phyloP scores from a whole-genome alignment of 2,797 vertebrate species.

The Acanthurus lineatus region DNA sequence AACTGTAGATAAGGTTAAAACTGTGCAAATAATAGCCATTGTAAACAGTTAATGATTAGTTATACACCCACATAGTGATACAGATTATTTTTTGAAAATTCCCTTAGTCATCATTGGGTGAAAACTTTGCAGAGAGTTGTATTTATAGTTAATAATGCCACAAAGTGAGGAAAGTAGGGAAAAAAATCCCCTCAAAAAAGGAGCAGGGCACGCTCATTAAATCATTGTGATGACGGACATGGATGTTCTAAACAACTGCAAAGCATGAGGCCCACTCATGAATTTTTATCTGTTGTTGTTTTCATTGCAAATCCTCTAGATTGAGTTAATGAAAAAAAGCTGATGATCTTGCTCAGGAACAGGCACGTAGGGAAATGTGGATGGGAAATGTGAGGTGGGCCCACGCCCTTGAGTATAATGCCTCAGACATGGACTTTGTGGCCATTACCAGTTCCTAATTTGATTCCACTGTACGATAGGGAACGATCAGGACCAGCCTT shows the following conservation, averaged over 20 bases:
- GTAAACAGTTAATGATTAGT: conserved; percentile 34
- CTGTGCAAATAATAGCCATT: conserved; percentile 40
- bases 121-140: conserved; percentile 1
- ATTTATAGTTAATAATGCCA: conserved; percentile 18
- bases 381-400: conserved; percentile 75
- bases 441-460: conserved; percentile 78
- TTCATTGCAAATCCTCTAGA: conserved; percentile 76
- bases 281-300: conserved; percentile 68
- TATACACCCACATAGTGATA: conserved; percentile 28
- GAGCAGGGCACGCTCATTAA: conserved; percentile 38
- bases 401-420: conserved; percentile 71
- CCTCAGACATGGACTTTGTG: conserved; percentile 71
- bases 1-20: conserved; percentile 66
- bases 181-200: background rate
- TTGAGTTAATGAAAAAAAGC: conserved; percentile 78
- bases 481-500: conserved; percentile 77
- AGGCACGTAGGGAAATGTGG: conserved; percentile 64
- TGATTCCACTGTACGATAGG: conserved; percentile 71
- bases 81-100: conserved; percentile 35
- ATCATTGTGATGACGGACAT: conserved; percentile 28
- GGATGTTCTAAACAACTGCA: conserved; percentile 52
- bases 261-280: conserved; percentile 52
- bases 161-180: conserved; percentile 37
- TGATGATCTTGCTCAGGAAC: conserved; percentile 65
- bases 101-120: conserved; percentile 22